Conservation (phyloP, 2,888 invertebrate species). For the Abscondita cerata region DNA sequence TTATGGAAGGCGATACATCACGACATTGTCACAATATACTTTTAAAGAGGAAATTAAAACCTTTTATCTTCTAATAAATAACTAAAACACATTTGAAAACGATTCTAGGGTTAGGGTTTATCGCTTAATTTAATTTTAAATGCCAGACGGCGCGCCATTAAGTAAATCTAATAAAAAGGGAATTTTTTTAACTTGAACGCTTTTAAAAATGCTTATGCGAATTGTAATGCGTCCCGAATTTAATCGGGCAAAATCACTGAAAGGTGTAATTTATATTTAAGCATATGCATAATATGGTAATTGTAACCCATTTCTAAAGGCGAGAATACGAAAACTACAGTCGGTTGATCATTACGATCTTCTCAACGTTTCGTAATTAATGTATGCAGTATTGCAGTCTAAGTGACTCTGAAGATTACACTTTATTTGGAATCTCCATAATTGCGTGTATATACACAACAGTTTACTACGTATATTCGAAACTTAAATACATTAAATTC, state of each 20-base stretch:
- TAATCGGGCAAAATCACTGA: constrained; percentile 22
- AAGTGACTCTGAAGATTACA: not conserved
- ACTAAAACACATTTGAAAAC: constrained; percentile 28
- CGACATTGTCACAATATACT: constrained; percentile 36
- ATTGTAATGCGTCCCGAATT: constrained; percentile 21
- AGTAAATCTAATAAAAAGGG: constrained; percentile 21
- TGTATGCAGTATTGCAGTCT: constrained; percentile 23
- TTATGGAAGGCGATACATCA: constrained; percentile 31
- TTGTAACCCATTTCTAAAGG: constrained; percentile 44
- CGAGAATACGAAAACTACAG: constrained; percentile 38
- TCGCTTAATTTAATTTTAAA: constrained; percentile 30
- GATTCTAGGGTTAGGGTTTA: constrained; percentile 27
- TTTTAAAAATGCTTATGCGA: constrained; percentile 26
- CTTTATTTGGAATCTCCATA: too few species aligned
- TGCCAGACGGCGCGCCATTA: constrained; percentile 26
- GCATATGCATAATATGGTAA: constrained; percentile 43
- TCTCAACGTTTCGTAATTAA: constrained; percentile 29
- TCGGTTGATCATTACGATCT: constrained; percentile 31
- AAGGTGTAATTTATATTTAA: constrained; percentile 34
- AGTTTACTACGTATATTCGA: too few species aligned
- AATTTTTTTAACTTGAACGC: constrained; percentile 9
- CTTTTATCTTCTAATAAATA: constrained; percentile 31
- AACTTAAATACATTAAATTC: too few species aligned
- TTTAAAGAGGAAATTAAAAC: constrained; percentile 18
- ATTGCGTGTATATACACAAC: too few species aligned